Percentiles rank a stretch among this genome's conserved stretches.
Evolutionary conservation across 2,888 invertebrate genomes (phyloP).

Genomic region (Lissonota sp.): DNA sequence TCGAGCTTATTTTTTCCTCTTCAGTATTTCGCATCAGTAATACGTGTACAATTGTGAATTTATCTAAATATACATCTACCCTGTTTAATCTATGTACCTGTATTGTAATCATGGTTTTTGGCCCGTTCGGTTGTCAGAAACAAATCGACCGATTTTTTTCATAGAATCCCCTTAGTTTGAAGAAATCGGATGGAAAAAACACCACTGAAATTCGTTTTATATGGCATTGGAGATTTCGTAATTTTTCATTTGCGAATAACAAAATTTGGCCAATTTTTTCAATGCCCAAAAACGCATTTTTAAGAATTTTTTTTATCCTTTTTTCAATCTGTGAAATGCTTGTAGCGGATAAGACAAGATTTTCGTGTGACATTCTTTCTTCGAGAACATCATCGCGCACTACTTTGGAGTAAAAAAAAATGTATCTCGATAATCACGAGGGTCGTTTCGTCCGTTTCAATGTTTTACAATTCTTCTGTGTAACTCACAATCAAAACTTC

Average conservation of each 20-base stretch:
- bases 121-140: slow-evolving; percentile 28
- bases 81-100: slow-evolving; percentile 48
- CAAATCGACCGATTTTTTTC: slow-evolving; percentile 17
- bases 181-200: not conserved
- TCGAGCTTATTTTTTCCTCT: slow-evolving; percentile 14
- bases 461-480: slow-evolving; percentile 29
- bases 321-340: slow-evolving; percentile 16
- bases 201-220: too few relatives aligned
- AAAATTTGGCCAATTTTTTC: too few relatives aligned
- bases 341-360: slow-evolving; percentile 39
- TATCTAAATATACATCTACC: slow-evolving; percentile 51
- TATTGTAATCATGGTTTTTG: slow-evolving; percentile 32
- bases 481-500: slow-evolving; percentile 30
- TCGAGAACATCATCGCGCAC: slow-evolving; percentile 26
- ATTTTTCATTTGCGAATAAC: too few relatives aligned
- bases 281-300: too few relatives aligned
- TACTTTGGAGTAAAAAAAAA: slow-evolving; percentile 49
- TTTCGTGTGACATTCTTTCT: slow-evolving; percentile 47
- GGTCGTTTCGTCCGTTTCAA: slow-evolving; percentile 54
- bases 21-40: too few relatives aligned
- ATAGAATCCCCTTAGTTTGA: slow-evolving; percentile 5
- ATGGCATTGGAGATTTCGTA: too few relatives aligned
- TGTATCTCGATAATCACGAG: slow-evolving; percentile 32
- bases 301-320: not conserved
- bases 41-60: slow-evolving; percentile 29